Evolutionary conservation across 2,888 invertebrate genomes (phyloP).

Genomic region (Plebejus anna): DNA sequence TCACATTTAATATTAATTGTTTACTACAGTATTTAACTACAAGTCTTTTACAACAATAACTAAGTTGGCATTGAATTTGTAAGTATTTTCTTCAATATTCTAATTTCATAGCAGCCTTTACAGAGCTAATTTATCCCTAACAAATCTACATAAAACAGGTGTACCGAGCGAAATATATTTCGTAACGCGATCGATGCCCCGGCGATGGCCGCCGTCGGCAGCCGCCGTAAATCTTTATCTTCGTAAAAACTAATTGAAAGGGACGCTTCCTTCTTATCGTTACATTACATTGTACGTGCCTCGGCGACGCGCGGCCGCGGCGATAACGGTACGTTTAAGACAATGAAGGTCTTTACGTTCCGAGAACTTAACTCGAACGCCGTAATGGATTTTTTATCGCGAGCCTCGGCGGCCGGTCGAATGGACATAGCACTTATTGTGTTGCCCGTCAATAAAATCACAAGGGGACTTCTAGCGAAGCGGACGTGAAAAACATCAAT

Average conservation of each 20-base stretch:
- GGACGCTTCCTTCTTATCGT: conserved; percentile 59
- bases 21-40: too few relatives aligned
- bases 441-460: conserved; percentile 10
- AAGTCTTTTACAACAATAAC: background rate
- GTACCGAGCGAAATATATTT: background rate
- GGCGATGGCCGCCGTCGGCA: background rate
- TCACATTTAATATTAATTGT: too few relatives aligned
- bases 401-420: background rate
- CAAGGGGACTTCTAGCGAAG: background rate
- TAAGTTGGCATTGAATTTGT: too few relatives aligned
- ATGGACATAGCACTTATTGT: conserved; percentile 12
- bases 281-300: conserved; percentile 42
- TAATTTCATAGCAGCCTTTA: background rate
- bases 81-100: background rate
- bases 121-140: background rate
- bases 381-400: conserved; percentile 29
- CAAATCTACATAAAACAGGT: background rate
- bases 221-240: conserved; percentile 66
- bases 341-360: conserved; percentile 28
- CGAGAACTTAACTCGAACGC: conserved; percentile 17
- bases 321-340: conserved; percentile 35
- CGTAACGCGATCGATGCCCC: background rate
- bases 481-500: background rate
- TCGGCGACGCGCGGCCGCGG: conserved; percentile 35
- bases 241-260: conserved; percentile 72